phyloP scores from a whole-genome alignment of 2,113 vertebrate genomes.

The Hydrochoerus hydrochaeris region DNA sequence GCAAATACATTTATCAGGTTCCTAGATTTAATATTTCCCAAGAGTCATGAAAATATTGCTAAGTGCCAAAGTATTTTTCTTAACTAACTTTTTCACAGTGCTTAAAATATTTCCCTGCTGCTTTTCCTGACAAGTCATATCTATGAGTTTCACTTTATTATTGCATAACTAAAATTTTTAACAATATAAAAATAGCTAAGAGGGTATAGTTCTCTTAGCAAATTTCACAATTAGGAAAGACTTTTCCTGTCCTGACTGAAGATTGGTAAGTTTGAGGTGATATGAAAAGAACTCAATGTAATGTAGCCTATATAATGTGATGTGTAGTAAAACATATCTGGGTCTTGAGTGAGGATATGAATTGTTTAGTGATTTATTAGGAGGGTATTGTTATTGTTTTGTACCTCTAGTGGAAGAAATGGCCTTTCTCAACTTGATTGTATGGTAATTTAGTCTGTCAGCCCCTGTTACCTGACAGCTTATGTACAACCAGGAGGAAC shows the following conservation, averaged over 20 bases:
- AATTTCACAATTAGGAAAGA: slow-evolving; percentile 26
- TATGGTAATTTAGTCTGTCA: neutral
- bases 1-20: slow-evolving; percentile 54
- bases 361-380: neutral
- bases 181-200: slow-evolving; percentile 57
- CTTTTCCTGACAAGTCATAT: slow-evolving; percentile 61
- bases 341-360: neutral
- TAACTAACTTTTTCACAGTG: slow-evolving; percentile 63
- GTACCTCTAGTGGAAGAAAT: neutral
- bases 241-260: slow-evolving; percentile 39
- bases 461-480: neutral
- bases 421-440: slow-evolving; percentile 37
- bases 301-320: neutral
- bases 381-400: neutral
- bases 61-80: slow-evolving; percentile 63
- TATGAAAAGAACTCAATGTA: neutral
- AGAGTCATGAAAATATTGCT: slow-evolving; percentile 56
- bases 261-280: neutral
- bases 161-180: neutral
- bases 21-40: slow-evolving; percentile 55
- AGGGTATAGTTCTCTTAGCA: neutral
- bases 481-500: neutral
- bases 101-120: slow-evolving; percentile 58
- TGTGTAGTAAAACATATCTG: neutral
- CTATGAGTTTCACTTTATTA: slow-evolving; percentile 42